Percentiles rank a stretch among this genome's conserved stretches.
Evolutionary conservation across 1,140 invertebrate genomes (phyloP).

Genomic region (Trichonephila inaurata): DNA sequence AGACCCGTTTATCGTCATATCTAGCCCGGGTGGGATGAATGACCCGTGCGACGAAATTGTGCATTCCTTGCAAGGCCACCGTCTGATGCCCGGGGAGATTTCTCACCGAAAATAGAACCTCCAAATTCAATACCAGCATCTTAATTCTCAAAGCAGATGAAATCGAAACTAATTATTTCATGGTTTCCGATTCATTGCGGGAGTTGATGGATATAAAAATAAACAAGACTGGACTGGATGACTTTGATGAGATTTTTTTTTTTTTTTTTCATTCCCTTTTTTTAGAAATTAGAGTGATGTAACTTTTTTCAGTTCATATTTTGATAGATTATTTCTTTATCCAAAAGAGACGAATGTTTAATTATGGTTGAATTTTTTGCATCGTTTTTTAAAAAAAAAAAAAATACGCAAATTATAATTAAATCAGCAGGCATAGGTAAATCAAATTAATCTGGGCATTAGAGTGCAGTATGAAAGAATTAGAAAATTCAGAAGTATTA

Average conservation of each 20-base stretch:
- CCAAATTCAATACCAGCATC: not conserved
- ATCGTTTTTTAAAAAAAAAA: too few species aligned
- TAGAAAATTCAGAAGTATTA: too few species aligned
- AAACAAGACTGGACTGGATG: not conserved
- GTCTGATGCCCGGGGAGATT: slow-evolving; percentile 33
- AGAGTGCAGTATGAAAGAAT: too few species aligned
- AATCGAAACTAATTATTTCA: slow-evolving; percentile 8
- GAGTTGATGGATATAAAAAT: not conserved
- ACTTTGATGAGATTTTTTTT: not conserved
- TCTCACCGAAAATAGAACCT: slow-evolving; percentile 25
- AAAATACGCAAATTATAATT: too few species aligned
- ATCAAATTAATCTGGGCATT: too few species aligned
- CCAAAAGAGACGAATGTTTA: not conserved
- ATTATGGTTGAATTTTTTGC: too few species aligned
- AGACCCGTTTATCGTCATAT: slow-evolving; percentile 45
- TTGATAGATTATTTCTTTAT: not conserved
- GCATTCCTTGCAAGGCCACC: slow-evolving; percentile 45
- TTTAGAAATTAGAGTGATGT: not conserved
- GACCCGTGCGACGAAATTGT: slow-evolving; percentile 13
- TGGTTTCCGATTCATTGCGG: not conserved
- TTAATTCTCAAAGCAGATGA: slow-evolving; percentile 6
- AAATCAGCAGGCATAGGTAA: too few species aligned
- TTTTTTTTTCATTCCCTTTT: not conserved
- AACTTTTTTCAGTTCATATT: not conserved
- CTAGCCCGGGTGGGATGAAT: slow-evolving; percentile 20